Conservation (phyloP, 2,888 invertebrate species). For the Buathra laborator region DNA sequence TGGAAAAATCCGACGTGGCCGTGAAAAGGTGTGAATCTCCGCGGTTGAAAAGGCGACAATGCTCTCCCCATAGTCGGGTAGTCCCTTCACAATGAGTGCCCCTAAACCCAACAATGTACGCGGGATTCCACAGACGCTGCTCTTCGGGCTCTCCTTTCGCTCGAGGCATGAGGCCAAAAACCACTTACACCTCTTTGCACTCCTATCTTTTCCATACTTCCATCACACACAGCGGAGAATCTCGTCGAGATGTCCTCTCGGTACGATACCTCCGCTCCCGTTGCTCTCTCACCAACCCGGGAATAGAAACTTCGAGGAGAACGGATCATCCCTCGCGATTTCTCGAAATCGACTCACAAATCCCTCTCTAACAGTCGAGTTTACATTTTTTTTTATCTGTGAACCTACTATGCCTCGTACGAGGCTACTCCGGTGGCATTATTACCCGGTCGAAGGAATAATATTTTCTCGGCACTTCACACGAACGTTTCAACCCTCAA, state of each 20-base stretch:
- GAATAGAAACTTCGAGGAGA: constrained; percentile 15
- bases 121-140: constrained; percentile 66
- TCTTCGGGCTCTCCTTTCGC: constrained; percentile 55
- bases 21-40: constrained; percentile 84
- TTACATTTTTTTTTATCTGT: constrained; percentile 40
- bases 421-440: constrained; percentile 42
- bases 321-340: constrained; percentile 59
- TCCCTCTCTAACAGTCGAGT: constrained; percentile 57
- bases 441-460: constrained; percentile 46
- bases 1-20: constrained; percentile 79
- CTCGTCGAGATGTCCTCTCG: background rate
- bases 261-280: background rate
- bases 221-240: background rate
- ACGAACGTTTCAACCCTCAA: constrained; percentile 45
- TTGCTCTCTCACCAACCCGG: background rate
- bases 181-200: background rate
- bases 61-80: constrained; percentile 73
- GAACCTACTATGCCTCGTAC: constrained; percentile 28
- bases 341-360: constrained; percentile 55
- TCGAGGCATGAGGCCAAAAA: constrained; percentile 28
- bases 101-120: constrained; percentile 82
- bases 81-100: constrained; percentile 77
- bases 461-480: constrained; percentile 47
- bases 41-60: constrained; percentile 82
- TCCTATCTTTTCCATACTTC: constrained; percentile 2